A percentile compares a stretch with the other conserved stretches of the same genome.
Conservation (phyloP, 2,888 invertebrate genomes). For the Drosophila nigritarsus region DNA sequence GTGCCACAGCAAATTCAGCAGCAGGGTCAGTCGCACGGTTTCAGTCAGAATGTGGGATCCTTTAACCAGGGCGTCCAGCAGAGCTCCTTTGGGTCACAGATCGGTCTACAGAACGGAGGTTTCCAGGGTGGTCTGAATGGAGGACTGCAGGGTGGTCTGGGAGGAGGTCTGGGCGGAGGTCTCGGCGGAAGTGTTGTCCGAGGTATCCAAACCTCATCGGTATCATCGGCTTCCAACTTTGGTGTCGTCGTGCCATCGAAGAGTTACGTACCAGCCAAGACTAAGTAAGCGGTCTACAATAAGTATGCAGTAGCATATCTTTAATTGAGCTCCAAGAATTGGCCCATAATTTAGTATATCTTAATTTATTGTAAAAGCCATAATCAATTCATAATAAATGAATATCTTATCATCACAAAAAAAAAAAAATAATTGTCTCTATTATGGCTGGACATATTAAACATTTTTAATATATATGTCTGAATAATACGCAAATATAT, state of each 20-base stretch:
- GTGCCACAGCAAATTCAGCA: constrained; percentile 53
- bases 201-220: constrained; percentile 40
- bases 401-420: constrained; percentile 20
- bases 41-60: constrained; percentile 38
- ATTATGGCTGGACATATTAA: background rate
- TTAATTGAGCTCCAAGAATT: constrained; percentile 30
- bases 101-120: background rate
- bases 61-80: constrained; percentile 56
- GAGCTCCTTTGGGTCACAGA: constrained; percentile 20
- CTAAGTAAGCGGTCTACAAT: constrained; percentile 49
- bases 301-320: constrained; percentile 11
- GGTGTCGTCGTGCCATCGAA: constrained; percentile 42
- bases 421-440: background rate
- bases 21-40: constrained; percentile 51
- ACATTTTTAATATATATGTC: background rate
- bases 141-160: background rate
- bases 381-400: constrained; percentile 47
- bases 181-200: background rate
- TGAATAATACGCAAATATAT: background rate
- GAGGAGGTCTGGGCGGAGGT: background rate
- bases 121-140: background rate
- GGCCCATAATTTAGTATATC: constrained; percentile 56
- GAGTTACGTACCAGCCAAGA: constrained; percentile 71
- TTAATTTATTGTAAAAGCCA: constrained; percentile 64
- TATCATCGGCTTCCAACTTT: constrained; percentile 27